Evolutionary conservation across 2,113 vertebrate species (phyloP).

Genomic region (Spea bombifrons): DNA sequence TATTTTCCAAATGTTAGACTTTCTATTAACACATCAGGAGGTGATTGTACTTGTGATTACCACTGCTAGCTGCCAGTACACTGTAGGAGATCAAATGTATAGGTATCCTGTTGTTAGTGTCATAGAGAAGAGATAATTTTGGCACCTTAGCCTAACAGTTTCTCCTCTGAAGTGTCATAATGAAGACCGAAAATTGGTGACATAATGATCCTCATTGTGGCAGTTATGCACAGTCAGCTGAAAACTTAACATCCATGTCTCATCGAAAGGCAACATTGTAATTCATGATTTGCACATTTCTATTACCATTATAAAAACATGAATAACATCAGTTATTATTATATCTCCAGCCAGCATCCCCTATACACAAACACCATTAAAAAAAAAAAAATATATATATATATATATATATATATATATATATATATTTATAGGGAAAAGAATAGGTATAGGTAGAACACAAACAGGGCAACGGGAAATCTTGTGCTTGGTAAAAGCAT

Average conservation of each 20-base stretch:
- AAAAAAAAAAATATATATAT: too few species aligned
- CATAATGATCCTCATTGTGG: not conserved
- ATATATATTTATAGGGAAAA: too few species aligned
- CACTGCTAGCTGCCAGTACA: conserved; percentile 8
- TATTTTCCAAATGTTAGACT: conserved; percentile 5
- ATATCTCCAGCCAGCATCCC: not conserved
- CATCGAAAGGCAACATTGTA: not conserved
- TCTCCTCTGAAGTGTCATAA: conserved; percentile 39
- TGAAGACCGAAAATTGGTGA: conserved; percentile 26
- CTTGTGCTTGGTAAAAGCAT: too few species aligned
- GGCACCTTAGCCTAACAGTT: conserved; percentile 30
- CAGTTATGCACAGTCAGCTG: conserved; percentile 20
- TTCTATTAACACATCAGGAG: not conserved
- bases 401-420: too few species aligned
- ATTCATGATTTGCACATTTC: conserved; percentile 12
- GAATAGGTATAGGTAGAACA: too few species aligned
- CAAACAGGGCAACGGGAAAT: too few species aligned
- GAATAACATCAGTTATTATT: not conserved
- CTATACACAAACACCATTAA: too few species aligned
- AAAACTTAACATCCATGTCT: not conserved
- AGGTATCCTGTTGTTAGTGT: conserved; percentile 34
- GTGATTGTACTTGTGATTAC: conserved; percentile 30
- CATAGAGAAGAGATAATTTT: conserved; percentile 38
- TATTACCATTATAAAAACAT: not conserved
- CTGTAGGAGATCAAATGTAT: conserved; percentile 22